Base-by-base conservation (phyloP, 2,113 vertebrate genomes). In the Callocephalon fimbriatum region DNA sequence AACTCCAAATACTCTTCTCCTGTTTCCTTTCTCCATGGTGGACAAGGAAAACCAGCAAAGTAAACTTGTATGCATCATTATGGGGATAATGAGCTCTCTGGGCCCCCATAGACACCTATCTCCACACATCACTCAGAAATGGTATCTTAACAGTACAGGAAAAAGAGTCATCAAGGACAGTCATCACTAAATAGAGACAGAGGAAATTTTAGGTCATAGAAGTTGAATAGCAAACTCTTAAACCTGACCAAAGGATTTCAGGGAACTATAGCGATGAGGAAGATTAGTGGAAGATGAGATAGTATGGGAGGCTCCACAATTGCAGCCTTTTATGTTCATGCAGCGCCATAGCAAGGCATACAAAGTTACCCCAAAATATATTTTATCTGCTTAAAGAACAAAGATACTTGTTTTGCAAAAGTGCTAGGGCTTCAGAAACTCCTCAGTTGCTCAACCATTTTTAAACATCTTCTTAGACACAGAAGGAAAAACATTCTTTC, bases 401-500 rank as follows among this genome's bases (percentile, higher is more conserved):
- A 88, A 88, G 50, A 51, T 26, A 51, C 2, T 86, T 62, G 15
- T 63, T 67, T 94, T 82, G 65, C 56, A 78, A 93, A 96, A 85
- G 65, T 84, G 84, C 7, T 10, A 59, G 37, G 6, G 42, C 56
- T 95, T 91, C 73, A 81, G 68, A 62, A 94, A 91, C 31, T 71
- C 29, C 68, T 84, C 29, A 4, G 21, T 27, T 93, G 58, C 76
- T 93, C 81, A 96, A 77, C 44, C 91, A 88, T 63, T 94, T 91
- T 90, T 63, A 85, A 95, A 94, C 81, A 93, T 84, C 85, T 93
- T 66, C 74, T 93, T 85, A 88, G 73, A 89, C 47, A 74, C 87
- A 93, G 78, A 93, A 82, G 81, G 61, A 94, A 93, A 93, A 97
- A 59, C 56, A 38, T 53, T 93, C 90, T 92, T 95, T 85, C 71